phyloP scores from a whole-genome alignment of 2,113 vertebrate genomes.

The human region DNA sequence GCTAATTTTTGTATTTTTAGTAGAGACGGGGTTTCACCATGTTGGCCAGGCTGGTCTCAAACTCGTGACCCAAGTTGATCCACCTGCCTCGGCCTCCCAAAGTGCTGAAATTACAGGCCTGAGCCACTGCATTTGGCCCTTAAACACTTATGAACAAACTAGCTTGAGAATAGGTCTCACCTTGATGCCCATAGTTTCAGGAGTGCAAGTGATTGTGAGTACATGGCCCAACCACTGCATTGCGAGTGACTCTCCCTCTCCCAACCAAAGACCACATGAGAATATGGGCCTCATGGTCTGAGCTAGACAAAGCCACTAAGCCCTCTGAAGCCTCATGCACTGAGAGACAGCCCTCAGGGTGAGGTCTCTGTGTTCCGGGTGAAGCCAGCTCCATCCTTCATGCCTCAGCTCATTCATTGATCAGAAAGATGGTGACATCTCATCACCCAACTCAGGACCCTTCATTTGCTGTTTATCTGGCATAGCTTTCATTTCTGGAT shows the following conservation, averaged over 20 bases:
- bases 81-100: too few species aligned
- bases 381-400: background rate
- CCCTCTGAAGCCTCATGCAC: background rate
- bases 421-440: background rate
- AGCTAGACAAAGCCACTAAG: too few species aligned
- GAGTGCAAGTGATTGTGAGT: background rate
- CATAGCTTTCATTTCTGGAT: background rate
- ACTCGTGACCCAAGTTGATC: too few species aligned
- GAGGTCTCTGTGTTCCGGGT: background rate
- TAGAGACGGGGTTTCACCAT: too few species aligned
- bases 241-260: background rate
- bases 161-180: background rate
- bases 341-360: background rate
- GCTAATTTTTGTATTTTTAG: too few species aligned
- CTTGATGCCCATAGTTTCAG: background rate
- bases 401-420: background rate
- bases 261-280: background rate
- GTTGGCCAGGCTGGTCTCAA: too few species aligned
- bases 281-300: background rate
- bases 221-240: accelerated
- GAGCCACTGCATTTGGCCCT: too few species aligned
- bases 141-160: background rate
- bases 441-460: background rate
- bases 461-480: background rate
- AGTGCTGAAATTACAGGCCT: too few species aligned